phyloP scores from a whole-genome alignment of 1,140 invertebrate genomes.

The Pollicipes pollicipes region DNA sequence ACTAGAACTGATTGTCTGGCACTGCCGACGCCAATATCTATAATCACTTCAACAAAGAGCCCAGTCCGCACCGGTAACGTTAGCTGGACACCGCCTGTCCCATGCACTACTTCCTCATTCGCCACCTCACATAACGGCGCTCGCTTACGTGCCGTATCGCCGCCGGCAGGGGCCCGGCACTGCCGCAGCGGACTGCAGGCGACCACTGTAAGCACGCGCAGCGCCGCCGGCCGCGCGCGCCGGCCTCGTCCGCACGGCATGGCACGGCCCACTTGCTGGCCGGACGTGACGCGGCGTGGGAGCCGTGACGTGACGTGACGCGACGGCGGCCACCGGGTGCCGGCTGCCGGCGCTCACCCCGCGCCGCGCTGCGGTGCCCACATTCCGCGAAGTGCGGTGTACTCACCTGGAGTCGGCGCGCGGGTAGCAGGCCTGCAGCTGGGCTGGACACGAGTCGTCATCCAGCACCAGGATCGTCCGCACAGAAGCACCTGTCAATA shows the following conservation, averaged over 20 bases:
- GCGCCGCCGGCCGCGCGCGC: too few species aligned
- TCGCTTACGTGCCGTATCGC: too few species aligned
- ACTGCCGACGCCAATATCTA: too few species aligned
- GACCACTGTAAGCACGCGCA: not conserved
- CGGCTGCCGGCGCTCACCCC: not conserved
- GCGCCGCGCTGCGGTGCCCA: too few species aligned
- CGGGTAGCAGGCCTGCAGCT: constrained; percentile 75
- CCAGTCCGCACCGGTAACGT: too few species aligned
- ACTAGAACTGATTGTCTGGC: too few species aligned
- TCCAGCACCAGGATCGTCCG: constrained; percentile 63
- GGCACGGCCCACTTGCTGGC: not conserved
- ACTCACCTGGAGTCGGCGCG: constrained; percentile 42
- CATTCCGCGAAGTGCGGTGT: not conserved
- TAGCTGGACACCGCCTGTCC: too few species aligned
- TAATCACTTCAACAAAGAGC: too few species aligned
- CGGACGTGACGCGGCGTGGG: not conserved
- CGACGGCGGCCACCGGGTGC: not conserved
- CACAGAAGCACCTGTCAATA: constrained; percentile 28
- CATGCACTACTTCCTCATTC: too few species aligned
- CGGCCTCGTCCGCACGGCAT: not conserved
- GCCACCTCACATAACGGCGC: not conserved
- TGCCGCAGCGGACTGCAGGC: too few species aligned
- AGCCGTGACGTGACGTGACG: not conserved
- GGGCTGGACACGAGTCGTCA: constrained; percentile 68
- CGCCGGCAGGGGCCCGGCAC: too few species aligned